Base-by-base conservation (phyloP, 37 sponge, comb jelly and placozoan genomes). In the Ephydatia muelleri region DNA sequence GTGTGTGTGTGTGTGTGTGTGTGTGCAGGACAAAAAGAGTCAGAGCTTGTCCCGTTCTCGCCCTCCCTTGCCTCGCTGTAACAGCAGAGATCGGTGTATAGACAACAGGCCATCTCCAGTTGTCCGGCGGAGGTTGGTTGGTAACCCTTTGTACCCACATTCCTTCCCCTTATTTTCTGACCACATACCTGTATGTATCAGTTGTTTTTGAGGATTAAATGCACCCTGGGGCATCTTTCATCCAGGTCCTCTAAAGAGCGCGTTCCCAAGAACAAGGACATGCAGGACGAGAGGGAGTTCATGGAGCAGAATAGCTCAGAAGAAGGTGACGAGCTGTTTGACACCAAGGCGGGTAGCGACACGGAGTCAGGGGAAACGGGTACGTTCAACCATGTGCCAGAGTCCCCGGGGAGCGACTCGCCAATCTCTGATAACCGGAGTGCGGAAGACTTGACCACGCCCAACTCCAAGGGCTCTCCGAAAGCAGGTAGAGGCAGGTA, bases 171-270 rank as follows among this genome's bases (percentile, higher is more conserved):
- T 43, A 8, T 43, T 43, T 8, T 8, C 47, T 43, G 6, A 11
- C 47, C 47, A 11, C 47, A 11, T 43, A 11, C 4, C 8, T 8
- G 4, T 43, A 11, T 43, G 47, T 43, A 43, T 43, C n/a, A n/a
- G n/a, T n/a, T n/a, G n/a, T n/a, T n/a, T n/a, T n/a, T n/a, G n/a
- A n/a, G n/a, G n/a, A n/a, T n/a, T n/a, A n/a, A 5, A 5, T 36
- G 76, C 49, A 11, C 30, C 57, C 75, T 28, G 64, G 9, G 22
- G 43, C 38, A 27, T 1, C 39, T 37, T 43, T 69, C 81, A 31
- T 30, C 43, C 38, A 81, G 90, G 49, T 77, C 81, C 1, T 90
- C 90, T 6, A 90, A 81, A 81, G 90, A 90, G 43, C 74, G 82
- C 21, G 28, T 80, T 27, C 80, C 85, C 1, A 83, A 83, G 49